Base-by-base conservation (phyloP, 2,888 invertebrate genomes). In the Poecilobothrus nobilitatus region DNA sequence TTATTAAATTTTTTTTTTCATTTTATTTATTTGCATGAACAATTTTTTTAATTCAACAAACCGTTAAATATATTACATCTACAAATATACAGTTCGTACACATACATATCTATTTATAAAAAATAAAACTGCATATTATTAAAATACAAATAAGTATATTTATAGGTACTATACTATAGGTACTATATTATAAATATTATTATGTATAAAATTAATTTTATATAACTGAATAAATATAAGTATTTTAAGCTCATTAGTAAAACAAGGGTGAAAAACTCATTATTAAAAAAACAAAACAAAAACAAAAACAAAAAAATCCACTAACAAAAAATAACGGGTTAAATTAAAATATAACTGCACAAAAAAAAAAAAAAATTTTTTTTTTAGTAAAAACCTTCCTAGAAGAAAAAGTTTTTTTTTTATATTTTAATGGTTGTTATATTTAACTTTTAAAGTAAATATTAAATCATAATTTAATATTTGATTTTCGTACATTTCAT, bases 41-140 rank as follows among this genome's bases (percentile, higher is more conserved):
- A 53, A 53, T 53, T 53, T 53, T 27, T 53, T 53, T 53, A 53
- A 53, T 53, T 53, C 53, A 53, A 53, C 53, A 53, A 53, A 53
- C 53, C 53, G 18, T 53, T 53, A 53, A 53, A 53, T 53, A 15
- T n/a, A 44, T 12, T 15, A 53, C n/a, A 53, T 18, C 9, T 27
- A 27, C 27, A 27, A 27, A 27, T 27, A 27, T 4, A 27, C n/a
- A n/a, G n/a, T n/a, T n/a, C n/a, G 5, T 27, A 27, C 27, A 27
- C 5, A 27, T 27, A 27, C 27, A 27, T 5, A 27, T 27, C n/a
- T n/a, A n/a, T n/a, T n/a, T n/a, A n/a, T n/a, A n/a, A n/a, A n/a
- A n/a, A n/a, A n/a, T n/a, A n/a, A n/a, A n/a, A n/a, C n/a, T n/a
- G n/a, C n/a, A n/a, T n/a, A n/a, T n/a, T n/a, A n/a, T n/a, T n/a